Evolutionary conservation across 1,140 invertebrate genomes (phyloP).

Genomic region (Pseudomyrmex gracilis): DNA sequence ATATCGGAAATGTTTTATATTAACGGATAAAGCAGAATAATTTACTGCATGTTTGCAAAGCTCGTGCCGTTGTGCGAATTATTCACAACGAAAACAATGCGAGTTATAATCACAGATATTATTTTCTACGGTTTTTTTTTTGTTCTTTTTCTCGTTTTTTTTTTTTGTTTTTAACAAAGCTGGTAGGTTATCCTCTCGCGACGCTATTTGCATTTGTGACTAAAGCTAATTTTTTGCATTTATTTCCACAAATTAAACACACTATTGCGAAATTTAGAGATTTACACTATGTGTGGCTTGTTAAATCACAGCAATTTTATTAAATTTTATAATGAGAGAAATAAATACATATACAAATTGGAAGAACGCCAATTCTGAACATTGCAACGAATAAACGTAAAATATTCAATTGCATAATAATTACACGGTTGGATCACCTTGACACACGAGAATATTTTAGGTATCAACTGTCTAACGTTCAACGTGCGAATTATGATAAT

Average conservation of each 20-base stretch:
- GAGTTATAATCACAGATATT: slow-evolving; percentile 18
- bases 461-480: not conserved
- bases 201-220: not conserved
- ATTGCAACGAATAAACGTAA: not conserved
- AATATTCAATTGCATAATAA: slow-evolving; percentile 9
- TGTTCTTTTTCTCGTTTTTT: too few species aligned
- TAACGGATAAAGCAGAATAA: slow-evolving; percentile 22
- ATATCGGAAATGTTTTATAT: not conserved
- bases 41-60: slow-evolving; percentile 17
- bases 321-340: slow-evolving; percentile 11
- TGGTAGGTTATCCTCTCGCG: slow-evolving; percentile 4
- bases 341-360: too few species aligned
- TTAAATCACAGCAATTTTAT: slow-evolving; percentile 33
- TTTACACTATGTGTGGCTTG: not conserved
- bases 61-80: not conserved
- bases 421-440: slow-evolving; percentile 7
- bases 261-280: slow-evolving; percentile 19
- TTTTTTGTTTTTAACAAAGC: not conserved
- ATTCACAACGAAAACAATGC: slow-evolving; percentile 4
- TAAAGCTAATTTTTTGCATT: slow-evolving; percentile 14
- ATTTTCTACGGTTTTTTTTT: slow-evolving; percentile 36
- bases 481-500: slow-evolving; percentile 3
- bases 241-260: slow-evolving; percentile 12
- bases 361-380: too few species aligned
- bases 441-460: not conserved